Evolutionary conservation across 1,140 invertebrate genomes (phyloP).

Genomic region (Drosophila kikkawai): DNA sequence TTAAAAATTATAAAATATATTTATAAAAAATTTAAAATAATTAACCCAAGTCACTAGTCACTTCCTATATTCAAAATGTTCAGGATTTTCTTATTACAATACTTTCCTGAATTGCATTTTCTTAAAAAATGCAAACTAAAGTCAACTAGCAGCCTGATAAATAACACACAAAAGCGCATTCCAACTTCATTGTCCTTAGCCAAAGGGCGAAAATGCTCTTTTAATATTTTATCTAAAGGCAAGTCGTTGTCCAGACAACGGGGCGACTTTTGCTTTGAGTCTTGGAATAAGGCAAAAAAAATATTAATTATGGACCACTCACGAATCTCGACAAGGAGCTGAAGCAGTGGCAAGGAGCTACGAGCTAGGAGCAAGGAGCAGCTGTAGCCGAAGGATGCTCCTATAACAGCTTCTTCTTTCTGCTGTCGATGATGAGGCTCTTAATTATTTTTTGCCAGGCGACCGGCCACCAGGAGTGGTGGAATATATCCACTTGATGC

Average conservation of each 20-base stretch:
- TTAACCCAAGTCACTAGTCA: no score
- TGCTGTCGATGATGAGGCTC: constrained; percentile 40
- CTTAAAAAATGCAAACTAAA: neutral
- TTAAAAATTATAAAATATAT: neutral
- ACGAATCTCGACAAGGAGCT: constrained; percentile 35
- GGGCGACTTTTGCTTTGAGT: constrained; percentile 35
- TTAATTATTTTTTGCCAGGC: constrained; percentile 55
- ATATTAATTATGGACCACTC: constrained; percentile 75
- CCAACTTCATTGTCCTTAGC: neutral
- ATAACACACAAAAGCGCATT: constrained; percentile 6
- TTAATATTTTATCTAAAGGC: constrained; percentile 34
- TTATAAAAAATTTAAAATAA: no score
- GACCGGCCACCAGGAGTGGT: constrained; percentile 16
- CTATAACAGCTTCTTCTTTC: constrained; percentile 16
- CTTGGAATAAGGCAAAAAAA: constrained; percentile 35
- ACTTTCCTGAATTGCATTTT: neutral
- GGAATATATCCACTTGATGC: constrained; percentile 33
- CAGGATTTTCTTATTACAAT: neutral
- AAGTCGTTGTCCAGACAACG: constrained; percentile 63
- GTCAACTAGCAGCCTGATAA: neutral
- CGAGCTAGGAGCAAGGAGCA: constrained; percentile 9
- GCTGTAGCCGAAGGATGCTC: constrained; percentile 17
- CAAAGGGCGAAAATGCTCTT: constrained; percentile 12
- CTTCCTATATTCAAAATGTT: no score
- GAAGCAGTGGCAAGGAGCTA: constrained; percentile 5